Evolutionary conservation across 2,888 invertebrate species (phyloP).

Genomic region (Chymomyza procnemis): DNA sequence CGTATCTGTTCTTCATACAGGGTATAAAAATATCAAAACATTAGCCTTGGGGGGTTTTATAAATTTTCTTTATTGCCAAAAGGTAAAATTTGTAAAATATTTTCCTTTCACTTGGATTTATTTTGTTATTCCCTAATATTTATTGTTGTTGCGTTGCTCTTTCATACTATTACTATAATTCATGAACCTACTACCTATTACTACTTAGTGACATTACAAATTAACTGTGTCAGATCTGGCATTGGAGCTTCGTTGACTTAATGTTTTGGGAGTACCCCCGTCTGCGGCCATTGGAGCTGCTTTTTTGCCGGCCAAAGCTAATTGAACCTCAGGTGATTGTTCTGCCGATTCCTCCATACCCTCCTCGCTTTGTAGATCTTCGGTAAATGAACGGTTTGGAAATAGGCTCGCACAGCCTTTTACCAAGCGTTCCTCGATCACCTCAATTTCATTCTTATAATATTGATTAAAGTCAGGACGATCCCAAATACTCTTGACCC

Average conservation of each 20-base stretch:
- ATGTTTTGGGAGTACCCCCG: neutral
- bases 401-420: slow-evolving; percentile 57
- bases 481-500: slow-evolving; percentile 74
- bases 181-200: too few species aligned
- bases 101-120: too few species aligned
- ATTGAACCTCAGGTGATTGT: slow-evolving; percentile 27
- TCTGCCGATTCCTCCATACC: slow-evolving; percentile 26
- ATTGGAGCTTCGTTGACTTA: neutral
- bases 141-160: too few species aligned
- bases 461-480: slow-evolving; percentile 73
- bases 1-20: too few species aligned
- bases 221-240: too few species aligned
- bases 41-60: too few species aligned
- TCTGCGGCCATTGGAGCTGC: neutral
- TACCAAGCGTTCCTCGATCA: slow-evolving; percentile 58
- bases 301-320: slow-evolving; percentile 54
- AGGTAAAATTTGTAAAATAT: too few species aligned
- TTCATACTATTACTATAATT: too few species aligned
- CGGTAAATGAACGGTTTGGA: slow-evolving; percentile 40
- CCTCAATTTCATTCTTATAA: slow-evolving; percentile 68
- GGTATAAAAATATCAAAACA: too few species aligned
- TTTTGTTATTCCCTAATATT: too few species aligned
- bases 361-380: slow-evolving; percentile 27
- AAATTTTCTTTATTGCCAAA: too few species aligned
- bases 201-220: too few species aligned